Conservation (phyloP, 2,888 invertebrate genomes). For the Tipula lateralis region DNA sequence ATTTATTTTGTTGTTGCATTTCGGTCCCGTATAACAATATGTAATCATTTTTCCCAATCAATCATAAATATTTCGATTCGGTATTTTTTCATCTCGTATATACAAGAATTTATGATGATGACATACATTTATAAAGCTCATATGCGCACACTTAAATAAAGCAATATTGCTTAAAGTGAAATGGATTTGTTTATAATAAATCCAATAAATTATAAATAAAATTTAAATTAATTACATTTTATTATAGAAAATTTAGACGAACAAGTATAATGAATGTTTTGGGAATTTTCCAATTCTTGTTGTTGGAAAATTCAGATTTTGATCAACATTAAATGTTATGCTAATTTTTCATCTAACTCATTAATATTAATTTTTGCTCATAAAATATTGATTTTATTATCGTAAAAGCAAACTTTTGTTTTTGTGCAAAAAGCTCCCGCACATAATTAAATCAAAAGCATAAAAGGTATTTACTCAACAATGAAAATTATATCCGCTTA, state of each 20-base stretch:
- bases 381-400: background rate
- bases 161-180: too few species aligned
- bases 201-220: background rate
- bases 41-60: background rate
- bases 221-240: background rate
- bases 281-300: too few species aligned
- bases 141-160: too few species aligned
- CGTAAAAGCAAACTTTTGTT: background rate
- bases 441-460: background rate
- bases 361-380: background rate
- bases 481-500: constrained; percentile 11
- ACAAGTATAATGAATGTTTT: background rate
- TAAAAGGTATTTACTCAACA: background rate
- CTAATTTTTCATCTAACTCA: background rate
- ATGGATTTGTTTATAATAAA: background rate
- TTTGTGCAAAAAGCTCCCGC: background rate
- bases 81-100: background rate
- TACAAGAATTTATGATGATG: background rate
- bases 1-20: background rate
- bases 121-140: too few species aligned
- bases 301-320: background rate
- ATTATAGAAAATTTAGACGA: background rate
- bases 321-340: background rate
- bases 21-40: background rate
- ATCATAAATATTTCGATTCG: background rate